Conservation (phyloP, 1,140 invertebrate species). For the Phymastichus coffea region DNA sequence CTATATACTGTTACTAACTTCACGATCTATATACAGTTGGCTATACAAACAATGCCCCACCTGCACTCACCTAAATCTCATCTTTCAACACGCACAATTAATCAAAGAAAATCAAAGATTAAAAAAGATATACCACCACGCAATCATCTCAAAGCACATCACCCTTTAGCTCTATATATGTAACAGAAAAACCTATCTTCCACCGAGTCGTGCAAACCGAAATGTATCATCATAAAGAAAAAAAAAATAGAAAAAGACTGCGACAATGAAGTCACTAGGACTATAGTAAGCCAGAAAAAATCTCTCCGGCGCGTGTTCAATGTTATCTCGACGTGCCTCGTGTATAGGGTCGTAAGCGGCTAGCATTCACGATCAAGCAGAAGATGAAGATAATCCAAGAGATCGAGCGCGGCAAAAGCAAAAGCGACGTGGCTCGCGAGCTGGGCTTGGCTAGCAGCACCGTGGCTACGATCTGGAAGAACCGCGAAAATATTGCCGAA, state of each 20-base stretch:
- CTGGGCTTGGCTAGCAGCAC: conserved; percentile 62
- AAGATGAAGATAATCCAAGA: conserved; percentile 66
- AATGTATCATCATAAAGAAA: no score
- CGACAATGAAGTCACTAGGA: no score
- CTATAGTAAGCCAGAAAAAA: no score
- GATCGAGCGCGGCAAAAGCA: conserved; percentile 62
- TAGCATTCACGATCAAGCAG: conserved; percentile 64
- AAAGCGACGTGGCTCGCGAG: conserved; percentile 61
- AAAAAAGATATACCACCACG: conserved; percentile 12
- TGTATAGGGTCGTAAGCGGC: conserved; percentile 63
- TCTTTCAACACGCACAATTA: conserved; percentile 19
- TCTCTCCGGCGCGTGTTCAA: no score
- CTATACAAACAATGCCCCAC: conserved; percentile 7
- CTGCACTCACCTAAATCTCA: conserved; percentile 19
- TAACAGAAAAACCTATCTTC: no score
- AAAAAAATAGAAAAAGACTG: no score
- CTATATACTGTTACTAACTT: conserved; percentile 22
- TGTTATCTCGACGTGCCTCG: no score
- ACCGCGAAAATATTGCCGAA: conserved; percentile 59
- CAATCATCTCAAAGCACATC: conserved; percentile 22
- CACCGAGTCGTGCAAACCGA: no score
- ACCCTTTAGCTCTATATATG: no score
- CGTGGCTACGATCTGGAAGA: conserved; percentile 64
- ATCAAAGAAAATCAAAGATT: no score
- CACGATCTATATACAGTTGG: conserved; percentile 19